phyloP scores from a whole-genome alignment of 2,797 vertebrate genomes.

The Gadopsis marmoratus region DNA sequence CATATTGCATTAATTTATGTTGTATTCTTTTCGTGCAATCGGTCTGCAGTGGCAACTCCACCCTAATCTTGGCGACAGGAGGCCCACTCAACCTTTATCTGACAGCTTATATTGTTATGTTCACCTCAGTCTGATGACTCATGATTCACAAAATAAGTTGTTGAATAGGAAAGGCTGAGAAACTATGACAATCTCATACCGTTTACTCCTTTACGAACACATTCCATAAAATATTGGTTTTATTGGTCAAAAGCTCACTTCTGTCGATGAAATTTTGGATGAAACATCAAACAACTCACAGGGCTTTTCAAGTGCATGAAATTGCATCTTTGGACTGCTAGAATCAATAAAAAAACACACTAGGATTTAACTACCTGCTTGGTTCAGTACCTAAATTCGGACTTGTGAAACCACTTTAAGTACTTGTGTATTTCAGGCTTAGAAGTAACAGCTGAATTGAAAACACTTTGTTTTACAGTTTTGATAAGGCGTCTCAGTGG shows the following conservation, averaged over 20 bases:
- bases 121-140: not conserved
- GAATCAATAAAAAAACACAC: not conserved
- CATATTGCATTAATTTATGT: no score
- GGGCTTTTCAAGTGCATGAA: not conserved
- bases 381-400: not conserved
- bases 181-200: not conserved
- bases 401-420: not conserved
- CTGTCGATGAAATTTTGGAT: not conserved
- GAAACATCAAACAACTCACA: not conserved
- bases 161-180: not conserved
- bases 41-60: no score
- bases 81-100: not conserved
- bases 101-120: not conserved
- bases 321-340: no score
- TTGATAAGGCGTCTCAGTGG: slow-evolving; percentile 9
- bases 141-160: not conserved
- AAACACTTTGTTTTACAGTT: not conserved
- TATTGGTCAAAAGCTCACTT: not conserved
- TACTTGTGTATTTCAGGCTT: not conserved
- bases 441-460: not conserved
- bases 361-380: not conserved
- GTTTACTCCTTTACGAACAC: not conserved
- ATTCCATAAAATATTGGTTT: not conserved
- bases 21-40: not conserved
- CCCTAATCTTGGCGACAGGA: no score